phyloP scores from a whole-genome alignment of 1,140 invertebrate species.

The Aporrectodea caliginosa region DNA sequence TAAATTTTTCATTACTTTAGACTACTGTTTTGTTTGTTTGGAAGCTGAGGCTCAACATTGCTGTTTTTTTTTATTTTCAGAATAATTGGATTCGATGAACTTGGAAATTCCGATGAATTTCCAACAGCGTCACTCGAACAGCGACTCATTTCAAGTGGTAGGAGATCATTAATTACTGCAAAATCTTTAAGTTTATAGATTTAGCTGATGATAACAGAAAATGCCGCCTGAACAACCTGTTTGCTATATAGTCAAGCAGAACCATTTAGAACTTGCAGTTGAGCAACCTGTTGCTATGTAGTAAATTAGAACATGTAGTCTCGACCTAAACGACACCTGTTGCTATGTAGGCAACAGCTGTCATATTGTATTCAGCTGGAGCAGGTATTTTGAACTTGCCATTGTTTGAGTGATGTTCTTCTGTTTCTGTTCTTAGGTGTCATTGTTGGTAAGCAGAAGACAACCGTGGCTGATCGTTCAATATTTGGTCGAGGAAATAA shows the following conservation, averaged over 20 bases:
- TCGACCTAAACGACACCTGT: neutral
- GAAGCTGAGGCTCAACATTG: neutral
- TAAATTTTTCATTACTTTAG: neutral
- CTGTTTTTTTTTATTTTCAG: conserved; percentile 36
- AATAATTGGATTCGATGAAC: conserved; percentile 51
- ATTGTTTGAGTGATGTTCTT: neutral
- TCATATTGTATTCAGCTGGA: neutral
- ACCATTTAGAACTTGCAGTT: neutral
- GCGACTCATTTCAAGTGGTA: conserved; percentile 47
- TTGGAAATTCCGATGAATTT: conserved; percentile 50
- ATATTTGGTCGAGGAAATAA: neutral
- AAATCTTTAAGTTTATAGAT: neutral
- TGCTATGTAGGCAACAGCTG: neutral
- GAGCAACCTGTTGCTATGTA: neutral
- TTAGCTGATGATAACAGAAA: too few relatives aligned
- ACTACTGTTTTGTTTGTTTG: conserved; percentile 2
- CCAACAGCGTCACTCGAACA: conserved; percentile 43
- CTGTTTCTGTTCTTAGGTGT: neutral
- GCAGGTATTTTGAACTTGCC: neutral
- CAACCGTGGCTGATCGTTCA: neutral
- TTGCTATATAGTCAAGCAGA: too few relatives aligned
- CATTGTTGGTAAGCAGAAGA: neutral
- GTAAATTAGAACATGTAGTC: neutral
- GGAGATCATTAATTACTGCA: neutral
- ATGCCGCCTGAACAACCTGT: too few relatives aligned